A percentile compares a stretch with the other conserved stretches of the same genome.
Evolutionary conservation across 2,888 invertebrate genomes (phyloP).

Genomic region (Diachrysia chrysitis): DNA sequence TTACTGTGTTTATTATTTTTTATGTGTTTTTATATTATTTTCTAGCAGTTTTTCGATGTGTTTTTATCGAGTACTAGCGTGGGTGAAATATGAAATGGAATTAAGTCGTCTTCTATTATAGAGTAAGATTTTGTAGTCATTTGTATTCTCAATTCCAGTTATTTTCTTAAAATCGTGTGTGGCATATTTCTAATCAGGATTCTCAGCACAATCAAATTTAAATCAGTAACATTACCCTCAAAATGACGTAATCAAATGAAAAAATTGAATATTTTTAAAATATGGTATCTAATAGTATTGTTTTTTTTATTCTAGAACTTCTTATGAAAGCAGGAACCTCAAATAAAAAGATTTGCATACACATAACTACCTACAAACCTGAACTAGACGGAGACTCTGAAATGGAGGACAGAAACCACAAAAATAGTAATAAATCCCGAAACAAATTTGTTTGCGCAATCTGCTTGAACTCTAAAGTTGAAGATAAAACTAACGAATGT

Average conservation of each 20-base stretch:
- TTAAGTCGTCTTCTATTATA: constrained; percentile 6
- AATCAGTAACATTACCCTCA: too few relatives aligned
- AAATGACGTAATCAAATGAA: too few relatives aligned
- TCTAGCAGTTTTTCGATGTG: constrained; percentile 10
- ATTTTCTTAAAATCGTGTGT: too few relatives aligned
- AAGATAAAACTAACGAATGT: constrained; percentile 23
- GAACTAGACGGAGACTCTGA: constrained; percentile 11
- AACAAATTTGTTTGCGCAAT: constrained; percentile 75
- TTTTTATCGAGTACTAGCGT: constrained; percentile 9
- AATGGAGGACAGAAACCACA: constrained; percentile 55
- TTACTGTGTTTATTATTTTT: constrained; percentile 12
- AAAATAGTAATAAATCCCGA: constrained; percentile 47
- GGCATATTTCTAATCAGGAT: too few relatives aligned
- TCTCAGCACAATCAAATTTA: too few relatives aligned
- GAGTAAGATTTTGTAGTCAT: constrained; percentile 24
- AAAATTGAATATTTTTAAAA: too few relatives aligned
- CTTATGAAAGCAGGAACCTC: constrained; percentile 72
- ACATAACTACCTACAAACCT: constrained; percentile 73
- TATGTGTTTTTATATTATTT: constrained; percentile 17
- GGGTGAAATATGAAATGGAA: constrained; percentile 24
- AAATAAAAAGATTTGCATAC: constrained; percentile 69
- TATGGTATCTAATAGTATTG: too few relatives aligned
- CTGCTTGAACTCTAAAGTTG: constrained; percentile 68
- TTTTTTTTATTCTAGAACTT: constrained; percentile 30
- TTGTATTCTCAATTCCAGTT: neutral